Conservation (phyloP, 1,140 invertebrate genomes). For the Drosophila pachea region DNA sequence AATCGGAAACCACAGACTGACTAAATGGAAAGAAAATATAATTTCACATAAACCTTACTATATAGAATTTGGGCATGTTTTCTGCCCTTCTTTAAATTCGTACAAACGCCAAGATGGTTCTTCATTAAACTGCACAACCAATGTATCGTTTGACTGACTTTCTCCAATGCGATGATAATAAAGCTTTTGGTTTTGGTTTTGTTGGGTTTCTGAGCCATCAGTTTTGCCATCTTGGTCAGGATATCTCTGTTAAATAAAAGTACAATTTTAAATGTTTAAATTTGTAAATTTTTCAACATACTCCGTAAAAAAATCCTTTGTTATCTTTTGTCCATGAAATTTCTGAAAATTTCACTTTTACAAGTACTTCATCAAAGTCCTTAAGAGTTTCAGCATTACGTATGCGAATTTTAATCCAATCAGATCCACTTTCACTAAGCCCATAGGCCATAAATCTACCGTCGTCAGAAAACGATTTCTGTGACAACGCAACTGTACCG, state of each 20-base stretch:
- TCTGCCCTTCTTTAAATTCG: constrained; percentile 62
- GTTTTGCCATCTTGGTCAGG: constrained; percentile 88
- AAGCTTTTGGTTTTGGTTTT: constrained; percentile 94
- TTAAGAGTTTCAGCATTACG: constrained; percentile 88
- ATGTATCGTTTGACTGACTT: constrained; percentile 91
- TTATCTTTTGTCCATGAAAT: constrained; percentile 98
- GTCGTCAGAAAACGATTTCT: constrained; percentile 92
- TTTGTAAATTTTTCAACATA: constrained; percentile 78
- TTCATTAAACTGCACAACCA: constrained; percentile 94
- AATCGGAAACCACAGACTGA: constrained; percentile 89
- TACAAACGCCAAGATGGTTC: constrained; percentile 96
- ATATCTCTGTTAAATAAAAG: constrained; percentile 71
- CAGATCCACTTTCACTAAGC: constrained; percentile 94
- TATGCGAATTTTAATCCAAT: constrained; percentile 96
- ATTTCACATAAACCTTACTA: background rate
- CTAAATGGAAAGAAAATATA: constrained; percentile 19
- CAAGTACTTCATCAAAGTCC: constrained; percentile 92
- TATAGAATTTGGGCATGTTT: background rate
- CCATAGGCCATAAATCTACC: constrained; percentile 94
- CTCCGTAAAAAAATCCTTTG: constrained; percentile 96
- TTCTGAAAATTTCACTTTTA: constrained; percentile 94
- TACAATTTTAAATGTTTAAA: background rate
- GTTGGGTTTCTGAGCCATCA: constrained; percentile 94
- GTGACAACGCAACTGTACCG: constrained; percentile 92
- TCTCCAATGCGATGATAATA: constrained; percentile 95